Evolutionary conservation across 2,888 invertebrate genomes (phyloP).

Genomic region (Celastrina argiolus): DNA sequence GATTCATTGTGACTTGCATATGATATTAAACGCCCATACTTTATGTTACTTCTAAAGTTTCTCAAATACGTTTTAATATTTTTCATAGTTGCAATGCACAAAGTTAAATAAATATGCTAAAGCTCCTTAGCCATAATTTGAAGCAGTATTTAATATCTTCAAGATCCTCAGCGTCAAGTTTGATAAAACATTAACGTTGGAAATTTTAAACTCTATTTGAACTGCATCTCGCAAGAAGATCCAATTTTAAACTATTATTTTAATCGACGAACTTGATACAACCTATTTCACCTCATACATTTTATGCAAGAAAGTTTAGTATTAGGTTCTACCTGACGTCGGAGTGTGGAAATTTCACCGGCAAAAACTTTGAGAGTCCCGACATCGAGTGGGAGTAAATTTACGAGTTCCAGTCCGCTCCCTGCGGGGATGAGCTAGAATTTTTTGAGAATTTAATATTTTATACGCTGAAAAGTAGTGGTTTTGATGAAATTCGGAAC

Average conservation of each 20-base stretch:
- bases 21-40: neutral
- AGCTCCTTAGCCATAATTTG: neutral
- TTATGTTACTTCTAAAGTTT: neutral
- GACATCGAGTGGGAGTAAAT: constrained; percentile 54
- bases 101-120: neutral
- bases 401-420: constrained; percentile 42
- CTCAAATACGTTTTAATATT: neutral
- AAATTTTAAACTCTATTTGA: constrained; percentile 3
- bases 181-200: constrained; percentile 2
- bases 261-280: constrained; percentile 7
- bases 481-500: constrained; percentile 27
- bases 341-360: constrained; percentile 35
- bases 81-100: neutral
- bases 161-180: neutral
- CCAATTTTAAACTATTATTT: constrained; percentile 11
- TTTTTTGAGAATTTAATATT: constrained; percentile 37
- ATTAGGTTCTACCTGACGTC: constrained; percentile 37
- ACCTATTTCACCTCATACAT: constrained; percentile 13
- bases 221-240: constrained; percentile 3
- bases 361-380: constrained; percentile 47
- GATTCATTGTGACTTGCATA: constrained; percentile 2
- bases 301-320: constrained; percentile 36
- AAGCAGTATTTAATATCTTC: neutral
- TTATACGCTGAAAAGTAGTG: constrained; percentile 28
- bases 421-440: constrained; percentile 40